phyloP scores from a whole-genome alignment of 2,888 invertebrate genomes.

The Chaitophorus viminalis region DNA sequence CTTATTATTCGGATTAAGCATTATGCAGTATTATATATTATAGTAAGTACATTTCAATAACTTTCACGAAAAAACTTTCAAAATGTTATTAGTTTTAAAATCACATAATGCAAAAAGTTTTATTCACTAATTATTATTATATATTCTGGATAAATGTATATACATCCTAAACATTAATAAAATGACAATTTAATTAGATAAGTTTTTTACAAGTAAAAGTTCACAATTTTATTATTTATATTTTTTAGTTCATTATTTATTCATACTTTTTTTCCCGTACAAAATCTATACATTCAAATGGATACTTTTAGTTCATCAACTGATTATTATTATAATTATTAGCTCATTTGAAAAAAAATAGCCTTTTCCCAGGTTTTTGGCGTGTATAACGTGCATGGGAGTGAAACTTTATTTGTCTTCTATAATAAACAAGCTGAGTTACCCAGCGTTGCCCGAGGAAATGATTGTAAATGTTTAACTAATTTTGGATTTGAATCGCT shows the following conservation, averaged over 20 bases:
- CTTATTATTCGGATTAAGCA: not conserved
- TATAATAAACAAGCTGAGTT: too few relatives aligned
- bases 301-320: conserved; percentile 47
- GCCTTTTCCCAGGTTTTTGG: not conserved
- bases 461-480: too few relatives aligned
- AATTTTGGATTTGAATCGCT: too few relatives aligned
- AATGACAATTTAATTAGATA: conserved; percentile 48
- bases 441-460: too few relatives aligned
- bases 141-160: conserved; percentile 22
- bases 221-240: conserved; percentile 22
- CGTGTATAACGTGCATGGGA: not conserved
- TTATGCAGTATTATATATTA: not conserved
- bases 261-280: not conserved
- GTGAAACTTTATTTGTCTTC: conserved; percentile 49
- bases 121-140: conserved; percentile 17
- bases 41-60: conserved; percentile 20
- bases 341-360: conserved; percentile 18
- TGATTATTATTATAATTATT: conserved; percentile 47
- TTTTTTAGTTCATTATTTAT: conserved; percentile 43
- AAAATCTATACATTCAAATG: conserved; percentile 29
- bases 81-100: conserved; percentile 37
- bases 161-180: conserved; percentile 31
- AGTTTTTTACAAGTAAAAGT: conserved; percentile 50
- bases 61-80: not conserved
- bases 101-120: conserved; percentile 25